Conservation (phyloP, 2,888 invertebrate species). For the Troides oblongomaculatus region DNA sequence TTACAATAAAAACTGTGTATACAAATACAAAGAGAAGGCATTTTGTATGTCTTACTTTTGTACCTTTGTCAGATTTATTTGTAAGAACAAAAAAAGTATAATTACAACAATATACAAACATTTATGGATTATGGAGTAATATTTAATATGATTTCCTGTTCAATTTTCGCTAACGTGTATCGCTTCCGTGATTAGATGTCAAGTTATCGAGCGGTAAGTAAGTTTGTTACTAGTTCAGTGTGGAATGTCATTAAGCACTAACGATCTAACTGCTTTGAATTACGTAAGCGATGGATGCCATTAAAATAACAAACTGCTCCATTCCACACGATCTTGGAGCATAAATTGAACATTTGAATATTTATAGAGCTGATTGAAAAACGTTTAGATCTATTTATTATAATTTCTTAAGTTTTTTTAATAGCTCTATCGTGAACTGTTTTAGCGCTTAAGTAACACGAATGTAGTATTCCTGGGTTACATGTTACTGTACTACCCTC, state of each 20-base stretch:
- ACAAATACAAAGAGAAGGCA: no score
- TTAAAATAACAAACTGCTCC: conserved; percentile 25
- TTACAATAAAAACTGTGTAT: no score
- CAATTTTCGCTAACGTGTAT: conserved; percentile 1
- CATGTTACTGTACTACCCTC: no score
- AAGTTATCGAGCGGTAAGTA: conserved; percentile 16
- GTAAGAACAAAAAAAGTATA: not conserved
- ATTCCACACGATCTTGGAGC: not conserved
- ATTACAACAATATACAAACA: not conserved
- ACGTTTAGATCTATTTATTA: not conserved
- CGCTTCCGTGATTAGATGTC: conserved; percentile 6
- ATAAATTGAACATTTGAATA: not conserved
- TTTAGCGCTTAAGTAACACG: no score
- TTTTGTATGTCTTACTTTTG: no score
- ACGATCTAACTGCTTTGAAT: conserved; percentile 24
- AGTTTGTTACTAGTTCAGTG: conserved; percentile 16
- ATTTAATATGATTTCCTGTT: not conserved
- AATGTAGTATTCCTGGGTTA: no score
- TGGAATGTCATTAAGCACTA: conserved; percentile 14
- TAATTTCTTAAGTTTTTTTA: not conserved
- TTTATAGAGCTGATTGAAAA: not conserved
- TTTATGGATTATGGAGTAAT: not conserved
- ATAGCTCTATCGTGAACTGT: no score
- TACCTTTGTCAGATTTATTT: no score
- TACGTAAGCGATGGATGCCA: conserved; percentile 11